Evolutionary conservation across 2,888 invertebrate genomes (phyloP).

Genomic region (Phortica magna): DNA sequence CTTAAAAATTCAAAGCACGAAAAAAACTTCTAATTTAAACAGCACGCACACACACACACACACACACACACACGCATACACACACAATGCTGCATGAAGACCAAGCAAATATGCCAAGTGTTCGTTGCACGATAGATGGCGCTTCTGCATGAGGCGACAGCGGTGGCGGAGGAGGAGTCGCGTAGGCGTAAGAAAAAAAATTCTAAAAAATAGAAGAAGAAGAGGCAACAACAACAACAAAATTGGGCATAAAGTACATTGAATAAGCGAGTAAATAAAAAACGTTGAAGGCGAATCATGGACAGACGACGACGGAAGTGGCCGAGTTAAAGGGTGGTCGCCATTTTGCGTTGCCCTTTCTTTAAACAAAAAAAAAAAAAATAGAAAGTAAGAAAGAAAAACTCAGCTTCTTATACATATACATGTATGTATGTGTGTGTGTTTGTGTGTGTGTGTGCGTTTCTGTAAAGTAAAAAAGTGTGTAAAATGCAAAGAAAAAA

Average conservation of each 20-base stretch:
- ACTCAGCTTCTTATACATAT: too few relatives aligned
- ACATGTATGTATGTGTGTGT: too few relatives aligned
- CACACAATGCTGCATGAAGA: too few relatives aligned
- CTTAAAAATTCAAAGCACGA: constrained; percentile 78
- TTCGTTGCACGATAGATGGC: not conserved
- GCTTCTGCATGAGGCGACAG: not conserved
- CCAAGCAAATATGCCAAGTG: too few relatives aligned
- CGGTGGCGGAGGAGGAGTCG: not conserved
- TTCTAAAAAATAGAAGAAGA: constrained; percentile 33
- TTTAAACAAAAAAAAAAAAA: not conserved
- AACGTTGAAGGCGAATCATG: constrained; percentile 36
- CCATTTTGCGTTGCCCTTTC: not conserved
- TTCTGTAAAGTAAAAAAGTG: constrained; percentile 4
- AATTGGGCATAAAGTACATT: constrained; percentile 68
- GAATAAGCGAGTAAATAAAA: constrained; percentile 36
- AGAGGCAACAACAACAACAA: constrained; percentile 34
- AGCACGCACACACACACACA: constrained; percentile 23
- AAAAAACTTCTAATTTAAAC: constrained; percentile 78
- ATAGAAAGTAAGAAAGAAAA: too few relatives aligned
- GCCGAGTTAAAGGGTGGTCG: not conserved
- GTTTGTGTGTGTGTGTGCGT: constrained; percentile 1
- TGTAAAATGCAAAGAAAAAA: not conserved
- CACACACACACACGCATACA: too few relatives aligned
- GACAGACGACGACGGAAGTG: not conserved
- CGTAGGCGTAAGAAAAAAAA: constrained; percentile 38